Base-by-base conservation (phyloP, 37 sponge, comb jelly and placozoan species). In the Spongilla lacustris region DNA sequence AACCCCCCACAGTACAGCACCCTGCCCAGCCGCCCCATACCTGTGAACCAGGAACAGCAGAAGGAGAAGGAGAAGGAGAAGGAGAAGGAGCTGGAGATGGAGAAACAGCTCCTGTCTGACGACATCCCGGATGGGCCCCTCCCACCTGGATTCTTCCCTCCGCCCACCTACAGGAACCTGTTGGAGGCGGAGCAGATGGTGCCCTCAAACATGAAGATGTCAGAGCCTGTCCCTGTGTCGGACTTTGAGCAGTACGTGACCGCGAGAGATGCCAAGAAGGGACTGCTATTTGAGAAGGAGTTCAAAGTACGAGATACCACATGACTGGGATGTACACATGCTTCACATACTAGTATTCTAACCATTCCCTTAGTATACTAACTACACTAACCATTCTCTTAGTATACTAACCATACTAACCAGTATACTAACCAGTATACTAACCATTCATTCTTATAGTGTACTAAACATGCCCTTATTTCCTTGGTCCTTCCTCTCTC, bases 171-270 rank as follows among this genome's bases (percentile, higher is more conserved):
- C 21, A 10, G 58, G 58, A 58, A 58, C 58, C 58, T 58, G 14
- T 1, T 58, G 19, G 58, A 58, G 58, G 58, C 58, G 1, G 58
- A 58, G 21, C 58, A 58, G 58, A 10, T 58, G 58, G 14, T 17
- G 11, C 58, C 58, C 19, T 6, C 58, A 1, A 58, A 58, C 58
- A 58, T 58, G 58, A 58, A 58, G 58, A 58, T 17, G 1, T 58
- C 58, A 46, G 79, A 78, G 48, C 28, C 73, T 2, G 77, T 86
- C 31, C 71, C 28, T 4, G 46, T 13, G 26, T 69, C 85, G 0
- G 66, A 79, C 58, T 90, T 90, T 71, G 74, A 41, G 8, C 82
- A 58, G 12, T 86, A 90, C 23, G 85, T 90, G 82, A 77, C 58
- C 33, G 73, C 75, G 76, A 76, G 81, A 68, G 86, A 90, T 68